A percentile compares a stretch with the other conserved stretches of the same genome.
These are phyloP conservation scores for Acanthornis magna DNA, from an alignment of 2,797 vertebrate species.

Conservation along the genomic window DNA sequence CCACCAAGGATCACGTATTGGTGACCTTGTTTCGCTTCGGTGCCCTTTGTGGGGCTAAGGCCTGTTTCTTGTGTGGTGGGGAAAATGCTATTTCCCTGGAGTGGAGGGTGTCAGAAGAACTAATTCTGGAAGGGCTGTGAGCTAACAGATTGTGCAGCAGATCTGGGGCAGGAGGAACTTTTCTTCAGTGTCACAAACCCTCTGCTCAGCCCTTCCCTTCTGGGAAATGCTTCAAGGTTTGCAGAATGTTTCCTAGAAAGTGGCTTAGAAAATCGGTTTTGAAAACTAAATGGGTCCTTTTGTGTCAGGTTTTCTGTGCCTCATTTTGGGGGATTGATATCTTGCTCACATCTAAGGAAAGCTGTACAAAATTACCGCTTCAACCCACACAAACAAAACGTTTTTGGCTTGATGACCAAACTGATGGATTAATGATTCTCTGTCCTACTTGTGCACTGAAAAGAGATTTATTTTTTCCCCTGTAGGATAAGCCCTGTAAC, in stretches of 20 bases:
- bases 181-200: neutral
- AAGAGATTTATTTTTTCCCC: neutral
- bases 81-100: neutral
- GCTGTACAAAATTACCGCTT: neutral
- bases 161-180: neutral
- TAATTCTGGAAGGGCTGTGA: neutral
- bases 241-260: neutral
- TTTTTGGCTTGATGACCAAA: neutral
- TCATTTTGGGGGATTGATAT: neutral
- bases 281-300: neutral
- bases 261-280: neutral
- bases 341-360: neutral
- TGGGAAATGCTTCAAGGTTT: neutral
- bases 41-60: neutral
- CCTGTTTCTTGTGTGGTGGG: neutral
- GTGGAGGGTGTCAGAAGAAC: neutral
- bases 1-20: rapidly evolving
- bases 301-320: neutral
- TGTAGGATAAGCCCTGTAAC: neutral
- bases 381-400: neutral
- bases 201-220: neutral
- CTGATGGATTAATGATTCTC: neutral
- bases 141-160: neutral
- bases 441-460: neutral
- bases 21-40: neutral